A percentile compares a stretch with the other conserved stretches of the same genome.
Evolutionary conservation across 2,888 invertebrate genomes (phyloP).

Genomic region (Oxyteleia sp.): DNA sequence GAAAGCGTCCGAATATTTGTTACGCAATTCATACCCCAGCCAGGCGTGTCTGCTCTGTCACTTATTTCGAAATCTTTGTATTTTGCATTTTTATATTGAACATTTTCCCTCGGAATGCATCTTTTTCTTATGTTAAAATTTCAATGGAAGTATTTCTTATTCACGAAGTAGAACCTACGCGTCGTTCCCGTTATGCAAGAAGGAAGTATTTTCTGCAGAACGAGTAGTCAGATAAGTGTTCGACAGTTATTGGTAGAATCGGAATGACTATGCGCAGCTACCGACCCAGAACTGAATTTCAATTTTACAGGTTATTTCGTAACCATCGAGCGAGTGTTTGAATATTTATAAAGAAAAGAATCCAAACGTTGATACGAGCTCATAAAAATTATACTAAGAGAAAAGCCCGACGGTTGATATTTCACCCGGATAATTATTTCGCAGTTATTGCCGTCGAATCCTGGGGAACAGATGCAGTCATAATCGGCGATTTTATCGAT

Average conservation of each 20-base stretch:
- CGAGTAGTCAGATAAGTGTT: conserved; percentile 70
- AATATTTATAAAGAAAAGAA: conserved; percentile 54
- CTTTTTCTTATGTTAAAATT: conserved; percentile 63
- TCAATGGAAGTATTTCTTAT: conserved; percentile 61
- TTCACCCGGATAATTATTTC: conserved; percentile 90
- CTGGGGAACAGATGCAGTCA: conserved; percentile 95
- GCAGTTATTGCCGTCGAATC: conserved; percentile 96
- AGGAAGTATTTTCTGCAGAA: conserved; percentile 60
- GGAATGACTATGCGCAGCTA: conserved; percentile 48
- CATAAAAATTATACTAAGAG: conserved; percentile 3
- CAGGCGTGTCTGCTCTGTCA: not conserved
- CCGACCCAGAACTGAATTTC: conserved; percentile 65
- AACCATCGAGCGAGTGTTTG: conserved; percentile 51
- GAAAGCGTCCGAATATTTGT: not conserved
- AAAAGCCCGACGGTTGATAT: not conserved
- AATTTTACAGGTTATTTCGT: conserved; percentile 68
- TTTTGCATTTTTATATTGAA: conserved; percentile 39
- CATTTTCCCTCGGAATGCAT: conserved; percentile 48
- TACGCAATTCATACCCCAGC: not conserved
- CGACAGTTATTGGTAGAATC: conserved; percentile 73
- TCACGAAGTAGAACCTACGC: conserved; percentile 42
- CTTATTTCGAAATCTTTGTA: conserved; percentile 32
- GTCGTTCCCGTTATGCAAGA: conserved; percentile 61
- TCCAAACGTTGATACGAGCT: not conserved
- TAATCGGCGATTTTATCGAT: no score